phyloP scores from a whole-genome alignment of 2,888 invertebrate species.

The Druceiella hillmani region DNA sequence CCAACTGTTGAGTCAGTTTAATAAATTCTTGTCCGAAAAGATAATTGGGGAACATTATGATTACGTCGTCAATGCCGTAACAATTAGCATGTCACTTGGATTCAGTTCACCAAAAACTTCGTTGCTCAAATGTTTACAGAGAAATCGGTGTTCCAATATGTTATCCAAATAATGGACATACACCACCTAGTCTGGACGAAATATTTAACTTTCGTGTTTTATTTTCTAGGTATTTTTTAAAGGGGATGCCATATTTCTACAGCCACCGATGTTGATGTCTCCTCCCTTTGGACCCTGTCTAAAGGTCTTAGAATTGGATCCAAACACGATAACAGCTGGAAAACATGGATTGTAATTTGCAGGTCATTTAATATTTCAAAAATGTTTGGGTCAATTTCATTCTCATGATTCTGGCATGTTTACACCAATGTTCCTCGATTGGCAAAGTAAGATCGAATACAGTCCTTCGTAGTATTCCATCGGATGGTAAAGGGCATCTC shows the following conservation, averaged over 20 bases:
- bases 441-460: constrained; percentile 15
- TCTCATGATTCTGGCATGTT: constrained; percentile 15
- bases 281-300: constrained; percentile 13
- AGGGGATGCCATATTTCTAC: constrained; percentile 21
- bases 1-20: too few relatives aligned
- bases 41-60: too few relatives aligned
- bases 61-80: too few relatives aligned
- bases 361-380: constrained; percentile 13
- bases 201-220: too few relatives aligned
- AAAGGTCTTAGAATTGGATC: constrained; percentile 17
- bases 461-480: constrained; percentile 18
- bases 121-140: too few relatives aligned
- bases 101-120: too few relatives aligned
- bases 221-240: constrained; percentile 16
- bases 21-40: too few relatives aligned
- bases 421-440: constrained; percentile 16
- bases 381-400: constrained; percentile 17
- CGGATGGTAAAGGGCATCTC: constrained; percentile 18
- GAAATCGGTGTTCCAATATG: too few relatives aligned
- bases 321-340: constrained; percentile 13
- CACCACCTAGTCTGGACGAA: too few relatives aligned
- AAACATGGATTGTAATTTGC: constrained; percentile 10
- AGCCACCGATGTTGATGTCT: constrained; percentile 16
- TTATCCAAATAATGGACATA: too few relatives aligned
- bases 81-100: too few relatives aligned